phyloP scores from a whole-genome alignment of 2,888 invertebrate genomes.

The Eupithecia inturbata region DNA sequence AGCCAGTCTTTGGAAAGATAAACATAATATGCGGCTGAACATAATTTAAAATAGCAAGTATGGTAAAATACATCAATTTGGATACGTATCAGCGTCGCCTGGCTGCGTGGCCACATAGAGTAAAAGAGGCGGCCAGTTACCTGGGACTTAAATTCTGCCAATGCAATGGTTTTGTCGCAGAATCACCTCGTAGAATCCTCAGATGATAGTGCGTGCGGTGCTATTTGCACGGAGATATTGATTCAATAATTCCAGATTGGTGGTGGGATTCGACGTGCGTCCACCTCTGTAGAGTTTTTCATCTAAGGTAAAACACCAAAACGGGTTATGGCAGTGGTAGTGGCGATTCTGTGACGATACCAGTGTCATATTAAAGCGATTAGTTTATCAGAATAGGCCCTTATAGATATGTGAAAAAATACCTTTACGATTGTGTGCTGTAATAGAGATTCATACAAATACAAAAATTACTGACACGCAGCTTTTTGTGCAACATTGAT shows the following conservation, averaged over 20 bases:
- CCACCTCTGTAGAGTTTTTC: neutral
- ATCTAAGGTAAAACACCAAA: no score
- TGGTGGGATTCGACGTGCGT: no score
- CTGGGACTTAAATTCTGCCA: neutral
- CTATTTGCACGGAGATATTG: neutral
- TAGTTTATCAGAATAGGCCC: neutral
- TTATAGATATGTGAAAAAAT: no score
- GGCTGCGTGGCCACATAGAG: neutral
- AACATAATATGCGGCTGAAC: slow-evolving; percentile 13
- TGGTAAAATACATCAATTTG: neutral
- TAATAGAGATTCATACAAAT: neutral
- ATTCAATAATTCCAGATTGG: neutral
- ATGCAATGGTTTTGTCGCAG: neutral
- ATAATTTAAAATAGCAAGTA: neutral
- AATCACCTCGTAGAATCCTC: neutral
- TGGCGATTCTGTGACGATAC: neutral
- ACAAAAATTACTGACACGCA: neutral
- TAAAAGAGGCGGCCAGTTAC: neutral
- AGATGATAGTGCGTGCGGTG: neutral
- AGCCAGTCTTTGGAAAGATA: slow-evolving; percentile 15
- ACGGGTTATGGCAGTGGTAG: neutral
- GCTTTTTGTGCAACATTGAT: neutral
- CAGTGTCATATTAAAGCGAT: neutral
- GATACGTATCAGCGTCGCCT: neutral
- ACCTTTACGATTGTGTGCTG: neutral